Conservation (phyloP, 2,797 vertebrate genomes). For the Okamejei kenojei region DNA sequence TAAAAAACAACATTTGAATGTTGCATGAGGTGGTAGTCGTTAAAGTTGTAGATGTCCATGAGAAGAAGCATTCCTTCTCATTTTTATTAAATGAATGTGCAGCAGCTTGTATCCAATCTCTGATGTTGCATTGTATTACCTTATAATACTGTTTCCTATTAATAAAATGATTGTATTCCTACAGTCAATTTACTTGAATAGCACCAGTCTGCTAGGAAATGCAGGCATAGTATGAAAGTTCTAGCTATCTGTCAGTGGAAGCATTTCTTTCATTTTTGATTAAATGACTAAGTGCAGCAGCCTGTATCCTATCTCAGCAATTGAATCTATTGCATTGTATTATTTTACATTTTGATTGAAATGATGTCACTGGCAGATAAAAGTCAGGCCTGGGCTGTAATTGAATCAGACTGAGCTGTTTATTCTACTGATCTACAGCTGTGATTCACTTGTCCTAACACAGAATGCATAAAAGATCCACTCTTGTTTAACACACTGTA, state of each 20-base stretch:
- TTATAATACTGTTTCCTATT: slow-evolving; percentile 64
- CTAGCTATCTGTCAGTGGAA: slow-evolving; percentile 74
- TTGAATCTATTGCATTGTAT: slow-evolving; percentile 91
- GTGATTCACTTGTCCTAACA: slow-evolving; percentile 83
- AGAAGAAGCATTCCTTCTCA: slow-evolving; percentile 64
- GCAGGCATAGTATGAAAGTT: slow-evolving; percentile 55
- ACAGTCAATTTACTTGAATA: slow-evolving; percentile 69
- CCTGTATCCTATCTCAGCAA: slow-evolving; percentile 89
- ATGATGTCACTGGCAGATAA: slow-evolving; percentile 96
- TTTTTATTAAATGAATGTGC: slow-evolving; percentile 83
- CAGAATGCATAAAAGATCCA: slow-evolving; percentile 87
- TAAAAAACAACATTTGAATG: background rate
- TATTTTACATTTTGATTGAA: slow-evolving; percentile 99
- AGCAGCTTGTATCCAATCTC: slow-evolving; percentile 55
- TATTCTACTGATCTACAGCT: slow-evolving; percentile 87
- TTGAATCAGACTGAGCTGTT: slow-evolving; percentile 93
- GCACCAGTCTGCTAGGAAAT: slow-evolving; percentile 79
- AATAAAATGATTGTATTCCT: slow-evolving; percentile 71
- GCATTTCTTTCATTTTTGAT: slow-evolving; percentile 69
- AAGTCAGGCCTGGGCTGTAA: slow-evolving; percentile 82
- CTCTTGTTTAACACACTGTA: slow-evolving; percentile 84
- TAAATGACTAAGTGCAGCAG: slow-evolving; percentile 89
- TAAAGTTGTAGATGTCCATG: slow-evolving; percentile 47
- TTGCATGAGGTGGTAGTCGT: background rate
- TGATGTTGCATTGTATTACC: slow-evolving; percentile 62